Base-by-base conservation (phyloP, 2,113 vertebrate species). In the Oncorhynchus tshawytscha region DNA sequence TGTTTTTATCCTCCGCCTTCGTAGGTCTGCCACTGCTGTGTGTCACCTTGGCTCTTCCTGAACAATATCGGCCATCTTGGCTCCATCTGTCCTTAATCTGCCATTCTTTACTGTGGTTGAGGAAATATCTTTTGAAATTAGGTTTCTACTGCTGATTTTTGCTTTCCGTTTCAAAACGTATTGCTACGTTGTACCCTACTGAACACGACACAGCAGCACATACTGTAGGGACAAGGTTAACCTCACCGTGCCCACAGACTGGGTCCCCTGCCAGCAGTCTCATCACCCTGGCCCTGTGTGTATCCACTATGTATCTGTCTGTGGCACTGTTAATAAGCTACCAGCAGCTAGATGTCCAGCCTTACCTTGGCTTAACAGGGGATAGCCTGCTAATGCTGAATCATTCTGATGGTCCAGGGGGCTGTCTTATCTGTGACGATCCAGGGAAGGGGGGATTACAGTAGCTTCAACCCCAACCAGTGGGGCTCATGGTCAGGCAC, bases 301-400 rank as follows among this genome's bases (percentile, higher is more conserved):
- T 49, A 24, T 49, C 51, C n/a, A 16, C 59, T 73, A 57, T 68
- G 54, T 62, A 67, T 66, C 16, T 68, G 16, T 81, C 49, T 70
- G 54, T 25, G 31, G 15, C 15, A 67, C 31, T 27, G 45, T 66
- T 16, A 27, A 27, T 54, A 29, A 62, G 62, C 27, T 74, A 66
- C 22, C 16, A 64, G 6, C 34, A 48, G 34, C n/a, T 48, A n/a
- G 48, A 22, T 24, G 71, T 72, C 66, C 24, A 67, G 60, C 60
- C 78, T 82, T 79, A 84, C 77, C 67, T 64, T 69, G 73, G 78
- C 72, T 85, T 83, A 82, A 16, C 20, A 12, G 29, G 39, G 71
- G 11, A 78, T 80, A 87, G 78, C 79, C 81, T 72, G 64, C 70
- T 74, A 81, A 86, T 86, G 72, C 81, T 78, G 70, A 82, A 75